Evolutionary conservation across 2,797 vertebrate genomes (phyloP), one percentile per base, ranked within the genome.

Genomic region (Pygocentrus nattereri): DNA sequence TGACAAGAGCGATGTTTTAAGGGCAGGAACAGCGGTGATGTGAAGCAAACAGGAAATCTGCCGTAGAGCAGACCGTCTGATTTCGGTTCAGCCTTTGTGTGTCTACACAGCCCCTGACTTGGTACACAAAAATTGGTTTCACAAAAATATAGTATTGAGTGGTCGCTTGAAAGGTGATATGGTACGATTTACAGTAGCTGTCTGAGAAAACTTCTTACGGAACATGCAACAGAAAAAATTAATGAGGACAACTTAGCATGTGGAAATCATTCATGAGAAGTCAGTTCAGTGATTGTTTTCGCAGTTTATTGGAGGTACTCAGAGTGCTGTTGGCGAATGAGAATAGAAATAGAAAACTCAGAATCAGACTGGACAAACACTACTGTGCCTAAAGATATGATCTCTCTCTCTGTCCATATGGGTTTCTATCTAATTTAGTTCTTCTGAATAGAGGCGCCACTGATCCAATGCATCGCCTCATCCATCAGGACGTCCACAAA

Each of bases 391-490:
- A 50, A 50, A 69, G 21, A 44, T 65, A 64, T 1, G 2, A 19
- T 56, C 15, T 61, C 23, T 72, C 11, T 61, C 18, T 65, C 41
- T 58, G 18, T 56, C 41, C 64, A 58, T 34, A 54, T 72, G 41
- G 15, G 58, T 58, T 77, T 73, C 23, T 10, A 18, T 71, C 31
- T 79, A 54, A 78, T 75, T 65, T 7, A 23, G n/a, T 81, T 76
- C 47, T 59, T 23, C 21, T 47, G 49, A 82, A 41, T 44, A 74
- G 70, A 73, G 59, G 50, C 58, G 25, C 50, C 81, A 49, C 47
- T 67, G 72, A 74, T 85, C 47, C 76, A 73, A 72, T 74, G 58
- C n/a, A 76, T 50, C 23, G 16, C 27, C 30, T 58, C 34, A 76
- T 79, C 72, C 19, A 61, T 62, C 41, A 69, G 7, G 47, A 44